Evolutionary conservation across 2,888 invertebrate species (phyloP), one percentile per base, ranked within the genome.

Genomic region (Agriopis leucophaearia): DNA sequence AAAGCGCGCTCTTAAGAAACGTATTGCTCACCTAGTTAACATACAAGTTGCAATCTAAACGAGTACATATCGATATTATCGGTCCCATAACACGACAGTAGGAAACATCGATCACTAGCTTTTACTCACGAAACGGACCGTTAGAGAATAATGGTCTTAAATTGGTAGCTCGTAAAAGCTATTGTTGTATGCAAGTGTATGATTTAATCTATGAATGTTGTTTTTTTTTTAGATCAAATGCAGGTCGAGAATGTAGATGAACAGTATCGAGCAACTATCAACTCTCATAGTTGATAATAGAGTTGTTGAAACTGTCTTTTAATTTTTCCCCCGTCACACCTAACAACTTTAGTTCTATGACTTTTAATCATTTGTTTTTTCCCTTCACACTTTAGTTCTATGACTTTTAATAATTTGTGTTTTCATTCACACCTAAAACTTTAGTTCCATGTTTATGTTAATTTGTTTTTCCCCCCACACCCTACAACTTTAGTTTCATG

Each of bases 81-180:
- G 70, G 72, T 75, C 67, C 71, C 63, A 74, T 72, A 61, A 67
- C 62, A 72, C 69, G 73, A 75, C 73, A 78, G 70, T 72, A 75
- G 81, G 75, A 78, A 77, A 80, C 81, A 78, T 81, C 74, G 74
- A 79, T 81, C 80, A 80, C 75, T 68, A 68, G 76, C 78, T 74
- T 74, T 73, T 74, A 78, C 74, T 72, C 55, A 40, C 60, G 62
- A 63, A 69, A 52, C 40, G 16, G 51, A 51, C 62, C 62, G 60
- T 65, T 65, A 58, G 52, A 67, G 48, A 45, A 75, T 67, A 70
- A 65, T 70, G 36, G 64, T 69, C 78, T 64, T 71, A 72, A 72
- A 58, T 62, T 2, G 13, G 16, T 10, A 10, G 44, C 0, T 3
- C 5, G 8, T 60, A 60, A 18, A 64, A 55, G 13, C 45, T 36